A percentile compares a stretch with the other conserved stretches of the same genome.
Conservation (phyloP, 2,113 vertebrate genomes). For the Speoplatyrhinus poulsoni region DNA sequence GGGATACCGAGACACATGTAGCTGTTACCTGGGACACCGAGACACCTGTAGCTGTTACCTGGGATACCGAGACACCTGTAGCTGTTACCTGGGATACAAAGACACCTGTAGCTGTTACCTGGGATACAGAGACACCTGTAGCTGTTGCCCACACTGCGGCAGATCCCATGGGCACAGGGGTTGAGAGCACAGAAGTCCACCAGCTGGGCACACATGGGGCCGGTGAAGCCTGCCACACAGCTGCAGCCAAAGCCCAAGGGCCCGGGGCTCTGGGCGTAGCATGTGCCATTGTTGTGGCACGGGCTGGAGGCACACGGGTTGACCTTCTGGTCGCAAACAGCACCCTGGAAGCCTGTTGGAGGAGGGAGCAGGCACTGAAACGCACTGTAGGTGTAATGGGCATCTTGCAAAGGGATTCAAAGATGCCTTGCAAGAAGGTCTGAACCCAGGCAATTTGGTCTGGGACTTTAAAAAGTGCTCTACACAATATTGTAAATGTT, state of each 20-base stretch:
- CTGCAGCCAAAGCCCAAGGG: constrained; percentile 83
- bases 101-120: constrained; percentile 70
- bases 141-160: constrained; percentile 92
- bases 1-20: no score
- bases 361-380: not conserved
- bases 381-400: no score
- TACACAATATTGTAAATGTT: no score
- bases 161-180: constrained; percentile 92
- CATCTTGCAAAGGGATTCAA: no score
- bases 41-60: constrained; percentile 95
- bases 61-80: constrained; percentile 80
- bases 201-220: constrained; percentile 86
- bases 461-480: no score
- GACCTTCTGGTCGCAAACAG: constrained; percentile 86
- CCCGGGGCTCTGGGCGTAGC: constrained; percentile 76
- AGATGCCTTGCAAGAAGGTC: no score
- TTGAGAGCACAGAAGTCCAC: constrained; percentile 96
- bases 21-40: no score
- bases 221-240: constrained; percentile 91
- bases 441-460: no score
- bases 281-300: constrained; percentile 94
- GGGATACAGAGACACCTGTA: constrained; percentile 96
- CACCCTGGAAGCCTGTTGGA: constrained; percentile 83
- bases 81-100: no score
- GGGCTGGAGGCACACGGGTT: constrained; percentile 88